Evolutionary conservation across 2,888 invertebrate species (phyloP).

Genomic region (Synergus itoensis): DNA sequence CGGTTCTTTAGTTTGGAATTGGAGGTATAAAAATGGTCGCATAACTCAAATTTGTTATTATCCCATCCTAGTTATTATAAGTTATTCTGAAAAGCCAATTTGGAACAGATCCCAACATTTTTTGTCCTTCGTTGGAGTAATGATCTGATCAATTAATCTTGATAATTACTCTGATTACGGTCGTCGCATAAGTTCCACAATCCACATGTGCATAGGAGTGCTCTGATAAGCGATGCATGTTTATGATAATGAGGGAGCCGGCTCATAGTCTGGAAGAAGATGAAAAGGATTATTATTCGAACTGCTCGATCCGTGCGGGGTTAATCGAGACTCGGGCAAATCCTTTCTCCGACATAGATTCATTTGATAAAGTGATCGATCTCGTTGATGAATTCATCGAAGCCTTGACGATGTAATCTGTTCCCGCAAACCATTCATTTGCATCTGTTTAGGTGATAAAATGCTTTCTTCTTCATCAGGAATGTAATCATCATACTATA

Average conservation of each 20-base stretch:
- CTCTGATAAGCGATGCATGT: conserved; percentile 55
- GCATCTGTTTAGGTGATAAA: conserved; percentile 10
- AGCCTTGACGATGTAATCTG: not conserved
- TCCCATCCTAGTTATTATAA: not conserved
- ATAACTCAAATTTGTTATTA: not conserved
- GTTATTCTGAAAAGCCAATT: not conserved
- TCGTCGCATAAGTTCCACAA: conserved; percentile 43
- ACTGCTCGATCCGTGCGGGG: not conserved
- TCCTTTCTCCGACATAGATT: conserved; percentile 21
- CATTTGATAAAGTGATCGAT: conserved; percentile 23
- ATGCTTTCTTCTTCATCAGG: conserved; percentile 5
- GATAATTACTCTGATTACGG: conserved; percentile 53
- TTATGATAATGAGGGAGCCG: conserved; percentile 57
- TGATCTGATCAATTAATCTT: conserved; percentile 50
- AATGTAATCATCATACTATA: not conserved
- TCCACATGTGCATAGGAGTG: conserved; percentile 44
- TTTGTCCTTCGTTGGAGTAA: conserved; percentile 17
- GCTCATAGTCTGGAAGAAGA: conserved; percentile 24
- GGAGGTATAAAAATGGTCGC: not conserved
- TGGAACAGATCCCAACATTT: not conserved
- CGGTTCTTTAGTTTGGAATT: not conserved
- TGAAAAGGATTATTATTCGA: conserved; percentile 30
- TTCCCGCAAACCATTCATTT: conserved; percentile 3
- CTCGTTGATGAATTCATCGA: conserved; percentile 25
- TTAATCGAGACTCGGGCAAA: conserved; percentile 41